Percentiles rank a stretch among this genome's conserved stretches.
These are phyloP conservation scores for Campylomormyrus tamandua DNA, from an alignment of 2,113 vertebrate genomes.

Conservation along the genomic window DNA sequence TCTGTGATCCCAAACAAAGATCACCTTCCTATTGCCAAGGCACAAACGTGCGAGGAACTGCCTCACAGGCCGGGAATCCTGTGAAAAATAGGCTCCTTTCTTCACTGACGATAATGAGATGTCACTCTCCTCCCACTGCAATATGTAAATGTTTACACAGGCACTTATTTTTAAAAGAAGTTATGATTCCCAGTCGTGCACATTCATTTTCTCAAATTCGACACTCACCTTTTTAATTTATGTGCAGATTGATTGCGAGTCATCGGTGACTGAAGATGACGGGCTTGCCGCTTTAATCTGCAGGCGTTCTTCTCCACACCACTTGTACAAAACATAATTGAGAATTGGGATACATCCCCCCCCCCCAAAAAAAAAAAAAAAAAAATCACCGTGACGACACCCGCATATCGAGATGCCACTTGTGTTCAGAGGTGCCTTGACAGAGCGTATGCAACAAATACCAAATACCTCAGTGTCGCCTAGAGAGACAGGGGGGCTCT, in stretches of 20 bases:
- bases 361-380: not conserved
- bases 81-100: not conserved
- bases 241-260: not conserved
- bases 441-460: not conserved
- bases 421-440: not conserved
- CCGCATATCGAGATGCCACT: not conserved
- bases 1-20: not conserved
- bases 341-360: not conserved
- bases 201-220: not conserved
- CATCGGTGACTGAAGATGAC: not conserved
- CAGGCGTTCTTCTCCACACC: not conserved
- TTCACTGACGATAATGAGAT: not conserved
- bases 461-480: not conserved
- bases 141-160: slow-evolving; percentile 16
- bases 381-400: not conserved
- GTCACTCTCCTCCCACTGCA: not conserved
- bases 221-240: slow-evolving; percentile 4
- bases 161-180: not conserved
- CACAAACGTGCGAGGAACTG: not conserved
- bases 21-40: not conserved
- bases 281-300: not conserved
- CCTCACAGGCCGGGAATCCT: not conserved
- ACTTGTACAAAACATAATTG: not conserved
- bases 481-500: not conserved
- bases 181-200: not conserved